Percentiles rank a stretch among this genome's conserved stretches.
Evolutionary conservation across 2,797 vertebrate genomes (phyloP).

Genomic region (Chelon auratus): DNA sequence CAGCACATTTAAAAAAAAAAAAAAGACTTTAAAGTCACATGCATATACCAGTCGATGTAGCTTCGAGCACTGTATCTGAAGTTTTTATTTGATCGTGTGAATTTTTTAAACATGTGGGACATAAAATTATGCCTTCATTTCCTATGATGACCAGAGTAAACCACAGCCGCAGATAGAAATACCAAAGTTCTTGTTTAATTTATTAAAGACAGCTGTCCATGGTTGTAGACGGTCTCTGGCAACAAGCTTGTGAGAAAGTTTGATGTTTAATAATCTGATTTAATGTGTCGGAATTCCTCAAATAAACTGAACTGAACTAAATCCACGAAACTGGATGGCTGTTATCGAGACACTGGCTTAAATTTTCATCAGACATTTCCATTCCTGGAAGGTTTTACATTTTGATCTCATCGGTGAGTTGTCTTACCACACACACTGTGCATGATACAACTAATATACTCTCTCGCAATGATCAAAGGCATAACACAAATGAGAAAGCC

Average conservation of each 20-base stretch:
- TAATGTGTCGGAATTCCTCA: not conserved
- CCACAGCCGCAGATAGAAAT: slow-evolving; percentile 40
- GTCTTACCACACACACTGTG: not conserved
- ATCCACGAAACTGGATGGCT: not conserved
- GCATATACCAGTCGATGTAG: not conserved
- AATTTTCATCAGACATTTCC: not conserved
- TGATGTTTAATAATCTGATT: slow-evolving; percentile 17
- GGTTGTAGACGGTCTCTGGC: slow-evolving; percentile 15
- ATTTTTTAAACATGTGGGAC: slow-evolving; percentile 42
- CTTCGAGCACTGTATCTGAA: slow-evolving; percentile 23
- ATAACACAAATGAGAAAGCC: slow-evolving; percentile 4
- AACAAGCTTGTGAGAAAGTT: slow-evolving; percentile 34
- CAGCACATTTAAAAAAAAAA: not conserved
- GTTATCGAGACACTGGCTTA: not conserved
- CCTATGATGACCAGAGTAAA: slow-evolving; percentile 32
- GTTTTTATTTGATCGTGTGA: slow-evolving; percentile 47
- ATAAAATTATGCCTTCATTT: slow-evolving; percentile 48
- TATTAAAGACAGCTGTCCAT: slow-evolving; percentile 62
- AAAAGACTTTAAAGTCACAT: not conserved
- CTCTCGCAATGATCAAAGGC: slow-evolving; percentile 30
- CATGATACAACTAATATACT: slow-evolving; percentile 19
- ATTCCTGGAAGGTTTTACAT: slow-evolving; percentile 3
- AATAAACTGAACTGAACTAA: slow-evolving; percentile 1
- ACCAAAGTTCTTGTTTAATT: slow-evolving; percentile 53
- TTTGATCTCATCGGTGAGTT: slow-evolving; percentile 6